These are phyloP conservation scores for Chloropsis hardwickii DNA, from an alignment of 2,113 vertebrate genomes.

Conservation along the genomic window DNA sequence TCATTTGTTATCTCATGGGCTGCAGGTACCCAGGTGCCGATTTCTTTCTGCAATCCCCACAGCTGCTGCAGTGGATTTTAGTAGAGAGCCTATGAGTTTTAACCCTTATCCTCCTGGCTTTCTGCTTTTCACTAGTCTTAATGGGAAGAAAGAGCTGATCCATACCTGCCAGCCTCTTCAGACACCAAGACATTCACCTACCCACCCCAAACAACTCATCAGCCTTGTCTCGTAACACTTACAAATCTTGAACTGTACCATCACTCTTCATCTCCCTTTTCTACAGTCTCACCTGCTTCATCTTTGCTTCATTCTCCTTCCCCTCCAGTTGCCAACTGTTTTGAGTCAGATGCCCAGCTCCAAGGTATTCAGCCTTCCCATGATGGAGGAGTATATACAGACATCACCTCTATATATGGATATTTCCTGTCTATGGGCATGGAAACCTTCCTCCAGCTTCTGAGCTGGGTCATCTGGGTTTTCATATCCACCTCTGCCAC, in stretches of 20 bases:
- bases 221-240: background rate
- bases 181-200: background rate
- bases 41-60: background rate
- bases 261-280: background rate
- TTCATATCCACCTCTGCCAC: background rate
- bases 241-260: background rate
- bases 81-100: background rate
- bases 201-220: background rate
- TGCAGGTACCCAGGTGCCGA: background rate
- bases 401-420: background rate
- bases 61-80: background rate
- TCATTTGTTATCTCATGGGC: background rate
- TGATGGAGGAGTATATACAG: background rate
- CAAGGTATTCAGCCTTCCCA: background rate
- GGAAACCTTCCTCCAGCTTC: background rate
- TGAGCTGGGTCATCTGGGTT: background rate
- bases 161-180: background rate
- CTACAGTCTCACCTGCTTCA: background rate
- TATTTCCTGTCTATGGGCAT: background rate
- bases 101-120: background rate
- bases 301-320: background rate
- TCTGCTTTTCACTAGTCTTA: background rate
- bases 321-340: background rate
- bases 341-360: background rate
- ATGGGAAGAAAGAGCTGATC: background rate